Conservation (phyloP, 2,113 vertebrate genomes). For the Oplegnathus fasciatus region DNA sequence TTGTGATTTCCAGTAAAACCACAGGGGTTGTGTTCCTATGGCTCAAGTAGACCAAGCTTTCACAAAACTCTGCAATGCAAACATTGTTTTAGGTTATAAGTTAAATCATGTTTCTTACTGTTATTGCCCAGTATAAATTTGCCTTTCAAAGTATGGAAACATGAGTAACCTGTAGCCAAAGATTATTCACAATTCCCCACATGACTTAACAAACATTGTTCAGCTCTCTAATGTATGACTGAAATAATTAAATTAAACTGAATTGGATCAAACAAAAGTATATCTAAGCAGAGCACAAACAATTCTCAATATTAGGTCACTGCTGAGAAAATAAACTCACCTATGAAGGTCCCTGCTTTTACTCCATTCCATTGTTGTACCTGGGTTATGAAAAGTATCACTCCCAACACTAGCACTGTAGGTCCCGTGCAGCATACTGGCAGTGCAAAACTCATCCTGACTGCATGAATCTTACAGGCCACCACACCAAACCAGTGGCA, state of each 20-base stretch:
- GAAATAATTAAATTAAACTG: background rate
- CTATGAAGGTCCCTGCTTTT: accelerated
- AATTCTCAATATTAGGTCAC: background rate
- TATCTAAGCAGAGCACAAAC: background rate
- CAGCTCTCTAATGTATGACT: background rate
- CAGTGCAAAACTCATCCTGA: slow-evolving; percentile 83
- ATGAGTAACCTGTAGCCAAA: background rate
- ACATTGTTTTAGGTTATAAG: background rate
- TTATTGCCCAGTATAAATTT: background rate
- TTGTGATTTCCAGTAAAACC: slow-evolving; percentile 79
- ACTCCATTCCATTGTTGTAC: slow-evolving; percentile 1
- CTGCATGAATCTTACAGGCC: slow-evolving; percentile 86
- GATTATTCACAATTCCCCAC: background rate
- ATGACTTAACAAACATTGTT: background rate
- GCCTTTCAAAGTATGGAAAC: background rate
- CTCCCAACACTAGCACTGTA: slow-evolving; percentile 76
- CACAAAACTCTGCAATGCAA: slow-evolving; percentile 72
- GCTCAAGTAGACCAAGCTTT: slow-evolving; percentile 36
- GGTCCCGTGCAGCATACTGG: slow-evolving; percentile 81
- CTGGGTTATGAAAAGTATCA: slow-evolving; percentile 77
- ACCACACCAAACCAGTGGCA: slow-evolving; percentile 89
- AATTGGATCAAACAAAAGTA: background rate
- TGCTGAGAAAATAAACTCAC: slow-evolving; percentile 16
- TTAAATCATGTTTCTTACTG: background rate
- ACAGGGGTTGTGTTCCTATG: slow-evolving; percentile 62